Evolutionary conservation across 92 coral and sea anemone species (phyloP).

Genomic region (Siderastrea radians): DNA sequence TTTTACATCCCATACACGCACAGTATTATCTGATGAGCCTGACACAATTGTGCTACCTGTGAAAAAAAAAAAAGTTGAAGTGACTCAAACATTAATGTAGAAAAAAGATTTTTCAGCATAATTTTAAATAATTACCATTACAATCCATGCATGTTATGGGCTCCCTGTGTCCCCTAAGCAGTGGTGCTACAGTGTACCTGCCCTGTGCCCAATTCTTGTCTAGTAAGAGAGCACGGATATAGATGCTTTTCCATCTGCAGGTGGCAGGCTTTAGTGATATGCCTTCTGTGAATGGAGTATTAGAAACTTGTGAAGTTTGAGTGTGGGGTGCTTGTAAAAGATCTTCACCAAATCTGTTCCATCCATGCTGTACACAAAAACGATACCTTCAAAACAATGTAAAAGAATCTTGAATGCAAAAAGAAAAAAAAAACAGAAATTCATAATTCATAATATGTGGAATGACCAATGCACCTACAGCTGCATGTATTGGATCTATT

Average conservation of each 20-base stretch:
- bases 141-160: conserved; percentile 73
- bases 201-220: conserved; percentile 75
- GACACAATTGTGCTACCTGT: conserved; percentile 72
- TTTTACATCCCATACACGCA: conserved; percentile 75
- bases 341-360: conserved; percentile 77
- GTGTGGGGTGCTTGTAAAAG: conserved; percentile 26
- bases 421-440: too few species aligned
- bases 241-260: conserved; percentile 77
- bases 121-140: conserved; percentile 45
- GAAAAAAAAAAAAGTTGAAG: background rate
- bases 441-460: too few species aligned
- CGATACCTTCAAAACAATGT: conserved; percentile 57
- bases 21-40: conserved; percentile 70
- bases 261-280: conserved; percentile 53
- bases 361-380: conserved; percentile 68
- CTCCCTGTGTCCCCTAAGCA: conserved; percentile 84
- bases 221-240: conserved; percentile 60
- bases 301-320: conserved; percentile 8
- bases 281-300: background rate
- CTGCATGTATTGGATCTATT: too few species aligned
- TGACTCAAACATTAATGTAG: background rate
- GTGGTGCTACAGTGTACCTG: conserved; percentile 74
- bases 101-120: background rate
- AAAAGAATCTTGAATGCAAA: background rate
- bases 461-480: too few species aligned